These are phyloP conservation scores for Denticeps clupeoides DNA, from an alignment of 2,797 vertebrate species.

Conservation along the genomic window DNA sequence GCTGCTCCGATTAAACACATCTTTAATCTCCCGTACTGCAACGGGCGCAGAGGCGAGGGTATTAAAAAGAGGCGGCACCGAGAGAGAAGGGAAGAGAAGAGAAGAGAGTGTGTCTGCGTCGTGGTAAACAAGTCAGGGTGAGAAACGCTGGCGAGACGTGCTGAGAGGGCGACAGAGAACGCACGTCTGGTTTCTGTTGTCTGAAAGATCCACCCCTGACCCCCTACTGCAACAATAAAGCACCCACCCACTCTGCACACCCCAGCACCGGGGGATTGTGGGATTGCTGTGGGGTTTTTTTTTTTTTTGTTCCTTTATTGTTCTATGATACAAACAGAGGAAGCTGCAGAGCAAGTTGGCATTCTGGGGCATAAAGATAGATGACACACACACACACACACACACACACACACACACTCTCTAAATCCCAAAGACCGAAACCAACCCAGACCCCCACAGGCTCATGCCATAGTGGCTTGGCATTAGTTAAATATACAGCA, in stretches of 20 bases:
- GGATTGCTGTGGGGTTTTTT: conserved; percentile 13
- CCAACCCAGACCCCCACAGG: conserved; percentile 15
- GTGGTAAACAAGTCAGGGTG: not conserved
- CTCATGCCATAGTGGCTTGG: no score
- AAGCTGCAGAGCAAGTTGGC: conserved; percentile 23
- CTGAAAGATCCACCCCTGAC: not conserved
- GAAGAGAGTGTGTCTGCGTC: not conserved
- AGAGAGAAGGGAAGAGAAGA: conserved; percentile 11
- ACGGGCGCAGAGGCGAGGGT: conserved; percentile 12
- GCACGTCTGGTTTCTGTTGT: no score
- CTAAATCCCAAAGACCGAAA: not conserved
- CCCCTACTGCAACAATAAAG: not conserved
- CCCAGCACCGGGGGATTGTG: not conserved
- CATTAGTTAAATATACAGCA: no score
- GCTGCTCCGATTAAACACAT: conserved; percentile 4
- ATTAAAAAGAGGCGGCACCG: conserved; percentile 16
- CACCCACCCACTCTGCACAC: conserved; percentile 6
- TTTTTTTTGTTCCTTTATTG: conserved; percentile 24
- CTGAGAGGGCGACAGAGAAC: no score
- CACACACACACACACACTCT: not conserved
- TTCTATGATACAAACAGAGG: conserved; percentile 28
- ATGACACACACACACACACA: not conserved
- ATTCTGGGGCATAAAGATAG: conserved; percentile 10
- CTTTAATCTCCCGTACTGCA: conserved; percentile 11
- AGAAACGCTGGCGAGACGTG: not conserved